Conservation (phyloP, 1,140 invertebrate species). For the Tetragnatha versicolor region DNA sequence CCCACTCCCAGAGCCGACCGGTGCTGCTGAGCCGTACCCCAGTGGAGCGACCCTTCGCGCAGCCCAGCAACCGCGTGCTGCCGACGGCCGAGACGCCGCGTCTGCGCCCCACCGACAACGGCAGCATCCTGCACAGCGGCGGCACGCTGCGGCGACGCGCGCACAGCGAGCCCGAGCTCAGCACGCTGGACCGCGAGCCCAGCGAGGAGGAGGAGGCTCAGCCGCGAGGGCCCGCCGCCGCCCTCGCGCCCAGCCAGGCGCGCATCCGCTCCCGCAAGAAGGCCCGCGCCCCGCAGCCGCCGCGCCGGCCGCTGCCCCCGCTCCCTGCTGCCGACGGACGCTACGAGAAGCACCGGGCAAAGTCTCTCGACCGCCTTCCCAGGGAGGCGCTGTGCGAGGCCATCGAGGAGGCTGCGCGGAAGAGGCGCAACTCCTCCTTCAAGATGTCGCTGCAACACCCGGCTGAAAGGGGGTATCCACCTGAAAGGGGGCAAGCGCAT, state of each 20-base stretch:
- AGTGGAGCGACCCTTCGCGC: slow-evolving; percentile 17
- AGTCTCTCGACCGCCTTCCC: too few relatives aligned
- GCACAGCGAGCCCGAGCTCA: slow-evolving; percentile 51
- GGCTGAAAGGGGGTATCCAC: not conserved
- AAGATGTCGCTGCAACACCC: slow-evolving; percentile 32
- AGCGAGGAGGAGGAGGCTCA: not conserved
- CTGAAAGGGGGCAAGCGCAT: not conserved
- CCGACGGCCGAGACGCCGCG: slow-evolving; percentile 64
- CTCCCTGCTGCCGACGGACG: slow-evolving; percentile 42
- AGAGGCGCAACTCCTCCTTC: slow-evolving; percentile 31
- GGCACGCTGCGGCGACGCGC: slow-evolving; percentile 68
- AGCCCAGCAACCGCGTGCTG: slow-evolving; percentile 46
- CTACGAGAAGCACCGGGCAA: too few relatives aligned
- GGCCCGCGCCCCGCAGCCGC: slow-evolving; percentile 29
- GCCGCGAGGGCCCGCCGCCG: slow-evolving; percentile 1
- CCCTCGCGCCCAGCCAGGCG: slow-evolving; percentile 47
- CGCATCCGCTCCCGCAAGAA: slow-evolving; percentile 53
- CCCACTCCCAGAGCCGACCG: not conserved
- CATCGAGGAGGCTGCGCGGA: slow-evolving; percentile 41
- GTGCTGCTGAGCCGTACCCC: not conserved
- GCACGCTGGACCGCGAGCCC: slow-evolving; percentile 24
- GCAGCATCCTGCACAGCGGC: slow-evolving; percentile 78
- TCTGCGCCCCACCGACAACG: slow-evolving; percentile 78
- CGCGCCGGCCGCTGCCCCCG: slow-evolving; percentile 39
- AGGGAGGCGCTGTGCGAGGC: slow-evolving; percentile 22